These are phyloP conservation scores for Megaustenia siamemsis DNA, from an alignment of 2,888 invertebrate genomes.

Conservation along the genomic window DNA sequence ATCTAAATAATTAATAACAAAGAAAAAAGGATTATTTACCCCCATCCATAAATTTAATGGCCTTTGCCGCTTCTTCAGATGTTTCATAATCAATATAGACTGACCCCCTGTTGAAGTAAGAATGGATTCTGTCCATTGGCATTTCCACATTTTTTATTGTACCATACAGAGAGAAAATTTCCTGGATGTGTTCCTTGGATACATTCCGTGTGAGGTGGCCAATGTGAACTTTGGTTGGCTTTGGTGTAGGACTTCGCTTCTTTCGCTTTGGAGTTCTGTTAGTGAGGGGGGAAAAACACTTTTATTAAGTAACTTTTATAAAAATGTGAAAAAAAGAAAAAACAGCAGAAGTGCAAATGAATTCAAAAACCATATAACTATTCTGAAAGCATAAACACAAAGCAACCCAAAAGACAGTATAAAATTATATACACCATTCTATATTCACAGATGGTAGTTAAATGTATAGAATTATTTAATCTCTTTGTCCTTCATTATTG, in stretches of 20 bases:
- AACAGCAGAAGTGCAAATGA: too few species aligned
- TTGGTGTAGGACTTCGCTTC: conserved; percentile 90
- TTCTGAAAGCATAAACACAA: too few species aligned
- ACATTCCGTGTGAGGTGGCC: conserved; percentile 95
- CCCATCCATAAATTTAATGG: conserved; percentile 99
- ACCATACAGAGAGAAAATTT: conserved; percentile 81
- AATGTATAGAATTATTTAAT: too few species aligned
- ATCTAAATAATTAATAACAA: background rate
- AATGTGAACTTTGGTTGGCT: conserved; percentile 95
- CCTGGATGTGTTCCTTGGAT: conserved; percentile 83
- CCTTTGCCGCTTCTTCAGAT: conserved; percentile 97
- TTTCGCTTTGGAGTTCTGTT: conserved; percentile 81
- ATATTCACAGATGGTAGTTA: too few species aligned
- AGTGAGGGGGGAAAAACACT: background rate
- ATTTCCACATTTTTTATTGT: conserved; percentile 92
- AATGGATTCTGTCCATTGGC: conserved; percentile 92
- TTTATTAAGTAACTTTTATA: background rate
- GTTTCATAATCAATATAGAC: conserved; percentile 97
- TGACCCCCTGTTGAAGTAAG: conserved; percentile 92
- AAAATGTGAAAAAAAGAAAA: too few species aligned
- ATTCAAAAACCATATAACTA: too few species aligned
- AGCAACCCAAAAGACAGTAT: too few species aligned
- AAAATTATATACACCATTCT: too few species aligned
- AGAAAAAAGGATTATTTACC: conserved; percentile 82
- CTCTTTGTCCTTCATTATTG: too few species aligned